Evolutionary conservation across 2,113 vertebrate genomes (phyloP).

Genomic region (Echinops telfairi): DNA sequence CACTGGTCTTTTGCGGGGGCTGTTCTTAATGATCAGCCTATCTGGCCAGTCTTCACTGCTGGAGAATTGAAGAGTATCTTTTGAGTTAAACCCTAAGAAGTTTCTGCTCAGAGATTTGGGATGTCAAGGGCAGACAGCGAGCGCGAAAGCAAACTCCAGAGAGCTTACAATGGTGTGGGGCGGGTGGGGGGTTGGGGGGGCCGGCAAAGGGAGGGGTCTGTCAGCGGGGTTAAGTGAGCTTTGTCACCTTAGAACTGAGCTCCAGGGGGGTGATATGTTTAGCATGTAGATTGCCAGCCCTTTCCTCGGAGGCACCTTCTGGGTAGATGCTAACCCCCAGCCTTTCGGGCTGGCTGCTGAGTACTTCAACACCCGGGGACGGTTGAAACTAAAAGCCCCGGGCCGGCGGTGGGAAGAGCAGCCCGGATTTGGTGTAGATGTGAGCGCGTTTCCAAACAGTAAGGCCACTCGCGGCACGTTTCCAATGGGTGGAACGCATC

Average conservation of each 20-base stretch:
- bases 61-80: neutral
- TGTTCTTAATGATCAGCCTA: neutral
- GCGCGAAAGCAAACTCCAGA: neutral
- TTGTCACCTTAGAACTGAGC: neutral
- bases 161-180: neutral
- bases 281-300: neutral
- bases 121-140: slow-evolving; percentile 39
- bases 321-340: neutral
- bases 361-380: neutral
- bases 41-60: neutral
- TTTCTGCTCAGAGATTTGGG: slow-evolving; percentile 43
- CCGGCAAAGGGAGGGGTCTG: neutral
- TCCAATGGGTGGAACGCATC: slow-evolving; percentile 51
- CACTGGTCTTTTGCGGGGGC: too few species aligned
- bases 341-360: neutral
- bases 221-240: accelerated
- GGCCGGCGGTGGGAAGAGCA: neutral
- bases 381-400: neutral
- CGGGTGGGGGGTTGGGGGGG: neutral
- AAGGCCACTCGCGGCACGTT: slow-evolving; percentile 53
- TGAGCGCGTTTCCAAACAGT: slow-evolving; percentile 39
- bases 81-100: neutral
- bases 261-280: neutral
- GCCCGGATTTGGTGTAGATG: neutral
- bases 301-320: neutral